Percentiles rank a stretch among this genome's conserved stretches.
phyloP scores from a whole-genome alignment of 1,140 invertebrate species.

The Trissolcus basalis region DNA sequence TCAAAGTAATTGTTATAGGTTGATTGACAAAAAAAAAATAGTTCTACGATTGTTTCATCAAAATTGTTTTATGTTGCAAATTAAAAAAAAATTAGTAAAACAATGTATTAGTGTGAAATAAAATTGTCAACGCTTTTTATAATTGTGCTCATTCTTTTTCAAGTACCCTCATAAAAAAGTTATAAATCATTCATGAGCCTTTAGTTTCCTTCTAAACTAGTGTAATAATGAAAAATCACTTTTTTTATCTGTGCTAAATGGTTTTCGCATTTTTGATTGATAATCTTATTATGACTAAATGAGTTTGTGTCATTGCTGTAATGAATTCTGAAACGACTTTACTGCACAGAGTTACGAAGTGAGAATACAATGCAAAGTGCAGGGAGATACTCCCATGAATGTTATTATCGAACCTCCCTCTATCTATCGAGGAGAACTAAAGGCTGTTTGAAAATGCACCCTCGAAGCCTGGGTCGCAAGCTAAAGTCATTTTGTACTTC shows the following conservation, averaged over 20 bases:
- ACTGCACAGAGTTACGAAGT: slow-evolving; percentile 25
- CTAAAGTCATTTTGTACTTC: slow-evolving; percentile 65
- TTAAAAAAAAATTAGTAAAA: too few relatives aligned
- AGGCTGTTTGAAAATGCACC: slow-evolving; percentile 65
- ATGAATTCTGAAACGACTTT: slow-evolving; percentile 31
- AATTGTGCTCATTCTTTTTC: slow-evolving; percentile 12
- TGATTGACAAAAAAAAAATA: too few relatives aligned
- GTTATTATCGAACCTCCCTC: slow-evolving; percentile 58
- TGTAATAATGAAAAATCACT: too few relatives aligned
- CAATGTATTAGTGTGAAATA: slow-evolving; percentile 13
- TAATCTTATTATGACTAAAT: slow-evolving; percentile 20
- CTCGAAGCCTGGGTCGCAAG: slow-evolving; percentile 51
- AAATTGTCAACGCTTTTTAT: slow-evolving; percentile 8
- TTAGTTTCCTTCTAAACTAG: too few relatives aligned
- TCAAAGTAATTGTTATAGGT: too few relatives aligned
- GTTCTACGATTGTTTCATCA: too few relatives aligned
- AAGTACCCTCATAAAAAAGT: slow-evolving; percentile 7
- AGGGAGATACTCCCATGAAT: slow-evolving; percentile 51
- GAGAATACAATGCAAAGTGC: slow-evolving; percentile 17
- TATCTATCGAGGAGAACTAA: slow-evolving; percentile 39
- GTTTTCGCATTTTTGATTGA: not conserved
- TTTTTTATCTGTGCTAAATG: too few relatives aligned
- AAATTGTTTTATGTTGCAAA: too few relatives aligned
- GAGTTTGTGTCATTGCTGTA: slow-evolving; percentile 6
- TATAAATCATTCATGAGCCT: too few relatives aligned